phyloP scores from a whole-genome alignment of 1,140 invertebrate species.

The Drusus annulatus region DNA sequence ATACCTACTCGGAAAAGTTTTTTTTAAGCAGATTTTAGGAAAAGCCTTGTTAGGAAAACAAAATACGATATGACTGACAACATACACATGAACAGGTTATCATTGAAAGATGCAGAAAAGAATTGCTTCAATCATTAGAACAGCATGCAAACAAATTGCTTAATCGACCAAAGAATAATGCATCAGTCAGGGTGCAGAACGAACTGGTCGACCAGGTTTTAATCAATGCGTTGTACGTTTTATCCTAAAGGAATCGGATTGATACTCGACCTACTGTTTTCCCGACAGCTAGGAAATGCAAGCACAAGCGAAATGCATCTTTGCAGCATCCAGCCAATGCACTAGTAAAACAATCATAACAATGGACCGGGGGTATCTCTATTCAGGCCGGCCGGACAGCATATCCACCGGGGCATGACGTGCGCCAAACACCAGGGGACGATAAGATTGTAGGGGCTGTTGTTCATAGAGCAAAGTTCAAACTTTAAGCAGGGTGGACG shows the following conservation, averaged over 20 bases:
- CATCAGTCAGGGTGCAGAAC: background rate
- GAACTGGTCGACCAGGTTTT: constrained; percentile 4
- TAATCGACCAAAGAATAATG: too few relatives aligned
- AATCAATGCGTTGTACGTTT: background rate
- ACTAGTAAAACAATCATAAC: constrained; percentile 1
- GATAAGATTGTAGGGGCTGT: background rate
- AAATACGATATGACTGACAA: background rate
- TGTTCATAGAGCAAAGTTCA: background rate
- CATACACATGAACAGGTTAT: background rate
- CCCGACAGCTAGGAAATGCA: background rate
- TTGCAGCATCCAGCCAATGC: background rate
- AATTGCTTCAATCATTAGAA: background rate
- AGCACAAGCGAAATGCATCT: constrained; percentile 11
- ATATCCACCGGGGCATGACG: background rate
- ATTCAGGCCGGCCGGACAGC: constrained; percentile 8
- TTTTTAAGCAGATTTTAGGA: background rate
- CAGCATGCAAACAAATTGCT: too few relatives aligned
- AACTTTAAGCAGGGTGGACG: too few relatives aligned
- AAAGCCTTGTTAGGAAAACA: background rate
- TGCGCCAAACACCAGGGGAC: too few relatives aligned
- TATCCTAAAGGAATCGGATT: background rate
- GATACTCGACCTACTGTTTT: background rate
- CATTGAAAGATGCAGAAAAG: background rate
- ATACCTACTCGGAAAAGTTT: background rate
- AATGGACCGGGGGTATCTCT: background rate